A percentile compares a stretch with the other conserved stretches of the same genome.
Evolutionary conservation across 2,888 invertebrate species (phyloP).

Genomic region (Notocelia uddmanniana): DNA sequence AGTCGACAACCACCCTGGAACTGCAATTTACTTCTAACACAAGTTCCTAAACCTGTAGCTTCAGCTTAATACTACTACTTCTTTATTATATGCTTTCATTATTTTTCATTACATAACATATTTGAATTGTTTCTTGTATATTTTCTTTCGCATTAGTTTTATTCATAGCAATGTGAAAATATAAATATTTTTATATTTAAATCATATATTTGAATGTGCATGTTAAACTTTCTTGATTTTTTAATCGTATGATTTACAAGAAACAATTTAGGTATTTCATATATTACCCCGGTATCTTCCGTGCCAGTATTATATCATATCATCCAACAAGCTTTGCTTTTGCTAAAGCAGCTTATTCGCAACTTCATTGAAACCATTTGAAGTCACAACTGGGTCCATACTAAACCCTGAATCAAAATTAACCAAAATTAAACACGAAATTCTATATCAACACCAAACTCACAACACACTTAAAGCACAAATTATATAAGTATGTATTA

Average conservation of each 20-base stretch:
- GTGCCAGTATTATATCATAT: conserved; percentile 39
- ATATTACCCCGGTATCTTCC: conserved; percentile 9
- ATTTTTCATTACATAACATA: conserved; percentile 35
- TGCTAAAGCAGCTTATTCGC: conserved; percentile 79
- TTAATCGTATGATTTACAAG: conserved; percentile 22
- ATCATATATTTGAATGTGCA: neutral
- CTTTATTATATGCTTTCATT: conserved; percentile 44
- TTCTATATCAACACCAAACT: conserved; percentile 53
- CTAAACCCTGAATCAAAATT: conserved; percentile 49
- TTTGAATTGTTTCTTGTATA: conserved; percentile 44
- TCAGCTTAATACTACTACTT: conserved; percentile 40
- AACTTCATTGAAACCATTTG: conserved; percentile 54
- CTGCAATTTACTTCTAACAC: conserved; percentile 23
- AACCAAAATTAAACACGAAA: conserved; percentile 50
- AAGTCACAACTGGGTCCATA: conserved; percentile 51
- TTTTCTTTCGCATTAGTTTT: conserved; percentile 12
- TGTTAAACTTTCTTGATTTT: neutral
- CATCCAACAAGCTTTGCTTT: conserved; percentile 70
- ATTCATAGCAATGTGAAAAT: neutral
- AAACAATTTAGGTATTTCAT: conserved; percentile 38
- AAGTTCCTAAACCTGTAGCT: conserved; percentile 31
- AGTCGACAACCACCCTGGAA: conserved; percentile 30
- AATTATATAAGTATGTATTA: conserved; percentile 30
- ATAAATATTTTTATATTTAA: no score
- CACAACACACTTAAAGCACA: conserved; percentile 52